A percentile compares a stretch with the other conserved stretches of the same genome.
Evolutionary conservation across 2,113 vertebrate species (phyloP).

Genomic region (Lepus europaeus): DNA sequence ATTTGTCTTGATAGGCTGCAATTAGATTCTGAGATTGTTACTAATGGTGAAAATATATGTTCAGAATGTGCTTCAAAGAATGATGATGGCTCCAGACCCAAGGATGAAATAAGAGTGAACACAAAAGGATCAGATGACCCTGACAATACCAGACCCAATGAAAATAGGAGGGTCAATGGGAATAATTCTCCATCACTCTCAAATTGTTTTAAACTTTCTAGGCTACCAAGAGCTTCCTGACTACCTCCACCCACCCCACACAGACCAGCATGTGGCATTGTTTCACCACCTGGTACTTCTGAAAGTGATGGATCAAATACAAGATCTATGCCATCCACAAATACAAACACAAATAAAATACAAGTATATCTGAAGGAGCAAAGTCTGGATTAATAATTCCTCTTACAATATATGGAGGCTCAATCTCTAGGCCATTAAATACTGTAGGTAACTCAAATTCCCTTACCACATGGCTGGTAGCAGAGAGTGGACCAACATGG

Average conservation of each 20-base stretch:
- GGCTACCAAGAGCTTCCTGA: slow-evolving; percentile 95
- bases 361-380: slow-evolving; percentile 87
- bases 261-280: slow-evolving; percentile 93
- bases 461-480: slow-evolving; percentile 97
- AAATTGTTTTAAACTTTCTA: slow-evolving; percentile 90
- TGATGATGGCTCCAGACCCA: slow-evolving; percentile 89
- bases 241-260: slow-evolving; percentile 95
- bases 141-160: slow-evolving; percentile 89
- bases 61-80: slow-evolving; percentile 91
- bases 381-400: slow-evolving; percentile 82
- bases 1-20: slow-evolving; percentile 97
- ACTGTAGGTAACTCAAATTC: slow-evolving; percentile 91
- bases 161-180: slow-evolving; percentile 88
- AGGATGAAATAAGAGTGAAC: slow-evolving; percentile 91
- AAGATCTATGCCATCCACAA: slow-evolving; percentile 84
- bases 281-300: slow-evolving; percentile 84
- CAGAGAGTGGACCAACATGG: slow-evolving; percentile 97
- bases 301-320: slow-evolving; percentile 88
- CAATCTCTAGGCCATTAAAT: slow-evolving; percentile 85
- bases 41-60: slow-evolving; percentile 87
- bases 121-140: slow-evolving; percentile 90
- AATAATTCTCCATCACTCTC: slow-evolving; percentile 92
- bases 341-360: slow-evolving; percentile 83
- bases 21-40: slow-evolving; percentile 92
- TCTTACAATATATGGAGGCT: slow-evolving; percentile 81